Base-by-base conservation (phyloP, 2,888 invertebrate species). In the Callyntrura sp. region DNA sequence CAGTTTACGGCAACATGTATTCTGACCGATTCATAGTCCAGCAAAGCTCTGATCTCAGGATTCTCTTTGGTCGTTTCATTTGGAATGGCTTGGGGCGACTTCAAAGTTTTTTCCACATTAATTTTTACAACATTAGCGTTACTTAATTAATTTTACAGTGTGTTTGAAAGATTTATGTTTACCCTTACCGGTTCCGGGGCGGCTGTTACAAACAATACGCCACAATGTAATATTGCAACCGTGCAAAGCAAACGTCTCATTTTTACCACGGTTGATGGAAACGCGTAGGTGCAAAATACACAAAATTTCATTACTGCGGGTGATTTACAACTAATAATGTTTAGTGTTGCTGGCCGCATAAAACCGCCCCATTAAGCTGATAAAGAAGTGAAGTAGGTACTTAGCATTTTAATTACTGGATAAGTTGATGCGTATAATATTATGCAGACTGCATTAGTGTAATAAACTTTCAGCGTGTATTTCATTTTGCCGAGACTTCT, bases 1-100 rank as follows among this genome's bases (percentile, higher is more conserved):
- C n/a, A n/a, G n/a, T n/a, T n/a, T n/a, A 35, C 35, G 35, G 35
- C 2, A 4, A 35, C 35, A 35, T 35, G 35, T 68, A 23, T 23
- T 73, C 35, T 45, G 73, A 89, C 89, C 70, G 78, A 45, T 45
- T 78, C 51, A 60, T 90, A 85, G 51, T 90, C 90, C 20, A 81
- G 23, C 60, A 90, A 70, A 12, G 85, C 90, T 68, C 70, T 28
- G 4, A 85, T 48, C 23, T 90, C 76, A 17, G n/a, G 17, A 17
- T 9, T 65, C 11, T 70, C 45, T 45, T 43, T 0, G 43, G 8
- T 25, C 17, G 25, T 83, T 73, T 73, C 76, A 25, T 70, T 55
- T 28, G 28, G 12, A 25, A 17, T 0, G 6, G 25, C 6, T 35
- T 28, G 23, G 11, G 6, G 62, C 4, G 23, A 0, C 14, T 35